Evolutionary conservation across 2,797 vertebrate species (phyloP), one percentile per base, ranked within the genome.

Genomic region (Lacerta agilis): DNA sequence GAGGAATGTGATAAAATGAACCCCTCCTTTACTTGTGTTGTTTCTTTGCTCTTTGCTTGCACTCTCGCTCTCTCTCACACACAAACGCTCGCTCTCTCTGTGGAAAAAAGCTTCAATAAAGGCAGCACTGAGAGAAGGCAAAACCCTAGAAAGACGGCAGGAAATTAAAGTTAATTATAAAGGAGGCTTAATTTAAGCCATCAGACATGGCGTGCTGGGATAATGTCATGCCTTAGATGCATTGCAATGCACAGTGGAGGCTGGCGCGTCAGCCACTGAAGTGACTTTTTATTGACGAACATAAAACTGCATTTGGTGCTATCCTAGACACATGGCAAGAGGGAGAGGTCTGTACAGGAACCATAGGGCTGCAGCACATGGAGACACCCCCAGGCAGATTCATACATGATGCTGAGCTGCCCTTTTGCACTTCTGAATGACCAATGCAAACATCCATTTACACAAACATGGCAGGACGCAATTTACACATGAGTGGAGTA

Each of bases 81-180:
- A 49, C 11, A 13, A 10, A 49, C 11, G 45, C 45, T 49, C 49
- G 49, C 13, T 49, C 49, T 55, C 49, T 15, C 13, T 55, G 11
- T 49, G 13, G 91, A 80, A 85, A 83, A 91, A 91, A 89, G 77
- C 90, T 94, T 94, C 91, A 91, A 94, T 92, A 91, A 93, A 88
- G 72, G 91, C 90, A 67, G 92, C 94, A 86, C 91, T 82, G 89
- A 36, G 91, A 92, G 36, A 88, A 93, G 94, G 90, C 13, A 92
- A 95, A 94, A 91, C 93, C 85, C 89, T 87, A 92, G 95, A 94
- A 96, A 95, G 92, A 89, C 88, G 20, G 92, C 89, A 94, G 94
- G 95, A 96, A 95, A 95, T 95, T 94, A 96, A 95, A 96, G 94
- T 95, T 96, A 95, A 96, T 96, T 96, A 95, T 95, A 95, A 96